phyloP scores from a whole-genome alignment of 2,113 vertebrate species.

The Triplophysa dalaica region DNA sequence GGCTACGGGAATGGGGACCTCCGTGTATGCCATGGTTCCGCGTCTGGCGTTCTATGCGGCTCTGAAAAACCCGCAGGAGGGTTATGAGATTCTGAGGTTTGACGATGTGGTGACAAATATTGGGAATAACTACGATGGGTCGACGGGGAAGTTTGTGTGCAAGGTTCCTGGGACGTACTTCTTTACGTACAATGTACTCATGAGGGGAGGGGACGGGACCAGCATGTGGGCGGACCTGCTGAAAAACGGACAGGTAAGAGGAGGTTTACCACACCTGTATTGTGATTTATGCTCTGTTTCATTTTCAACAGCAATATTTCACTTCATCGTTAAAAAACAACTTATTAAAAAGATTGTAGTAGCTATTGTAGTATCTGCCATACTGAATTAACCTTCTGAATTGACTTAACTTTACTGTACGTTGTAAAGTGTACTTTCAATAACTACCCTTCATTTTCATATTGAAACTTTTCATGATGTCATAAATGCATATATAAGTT shows the following conservation, averaged over 20 bases:
- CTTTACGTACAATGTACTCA: constrained; percentile 97
- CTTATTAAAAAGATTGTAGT: no score
- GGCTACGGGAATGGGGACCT: constrained; percentile 81
- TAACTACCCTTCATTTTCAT: no score
- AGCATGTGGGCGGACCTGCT: constrained; percentile 98
- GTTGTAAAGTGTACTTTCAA: no score
- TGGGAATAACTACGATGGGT: constrained; percentile 89
- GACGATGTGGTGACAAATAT: constrained; percentile 97
- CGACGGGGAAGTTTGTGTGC: constrained; percentile 93
- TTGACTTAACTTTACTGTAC: no score
- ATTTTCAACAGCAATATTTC: neutral
- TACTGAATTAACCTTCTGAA: no score
- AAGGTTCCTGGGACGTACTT: constrained; percentile 95
- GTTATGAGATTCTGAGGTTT: constrained; percentile 93
- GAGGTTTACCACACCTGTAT: constrained; percentile 4
- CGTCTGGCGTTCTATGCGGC: constrained; percentile 94
- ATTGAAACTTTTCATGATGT: no score
- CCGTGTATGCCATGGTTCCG: constrained; percentile 86
- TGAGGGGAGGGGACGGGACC: constrained; percentile 96
- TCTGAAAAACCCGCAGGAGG: constrained; percentile 95
- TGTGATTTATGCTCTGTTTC: neutral
- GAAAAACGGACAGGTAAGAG: constrained; percentile 92
- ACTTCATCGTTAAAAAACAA: neutral
- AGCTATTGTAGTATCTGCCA: no score
- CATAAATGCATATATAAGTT: no score